Evolutionary conservation across 2,888 invertebrate genomes (phyloP).

Genomic region (Morinoia aosen): DNA sequence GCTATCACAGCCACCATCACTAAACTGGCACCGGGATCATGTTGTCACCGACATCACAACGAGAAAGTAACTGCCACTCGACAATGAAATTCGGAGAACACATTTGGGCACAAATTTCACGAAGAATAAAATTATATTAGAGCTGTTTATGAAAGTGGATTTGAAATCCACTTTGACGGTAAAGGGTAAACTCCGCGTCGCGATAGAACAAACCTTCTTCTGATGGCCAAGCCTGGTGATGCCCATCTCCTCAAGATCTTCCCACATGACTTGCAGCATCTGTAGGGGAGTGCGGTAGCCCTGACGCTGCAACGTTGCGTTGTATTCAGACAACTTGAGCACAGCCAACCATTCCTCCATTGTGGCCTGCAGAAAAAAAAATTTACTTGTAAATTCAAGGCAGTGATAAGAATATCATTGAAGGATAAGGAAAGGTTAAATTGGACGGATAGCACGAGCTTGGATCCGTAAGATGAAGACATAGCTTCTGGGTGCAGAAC

Average conservation of each 20-base stretch:
- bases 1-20: too few relatives aligned
- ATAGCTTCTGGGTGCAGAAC: background rate
- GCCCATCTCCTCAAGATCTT: slow-evolving; percentile 96
- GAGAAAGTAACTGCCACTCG: too few relatives aligned
- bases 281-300: slow-evolving; percentile 94
- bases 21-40: too few relatives aligned
- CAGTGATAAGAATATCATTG: background rate
- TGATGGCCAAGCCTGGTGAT: slow-evolving; percentile 85
- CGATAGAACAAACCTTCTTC: slow-evolving; percentile 77
- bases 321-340: slow-evolving; percentile 92
- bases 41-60: too few relatives aligned
- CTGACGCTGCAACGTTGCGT: slow-evolving; percentile 89
- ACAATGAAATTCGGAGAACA: too few relatives aligned
- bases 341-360: slow-evolving; percentile 95
- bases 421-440: slow-evolving; percentile 40
- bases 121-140: too few relatives aligned
- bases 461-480: background rate
- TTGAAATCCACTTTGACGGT: background rate
- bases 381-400: background rate
- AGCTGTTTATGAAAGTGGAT: too few relatives aligned
- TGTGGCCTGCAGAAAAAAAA: slow-evolving; percentile 79
- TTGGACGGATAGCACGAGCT: background rate
- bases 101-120: too few relatives aligned
- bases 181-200: background rate
- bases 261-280: slow-evolving; percentile 96